A percentile compares a stretch with the other conserved stretches of the same genome.
Evolutionary conservation across 2,888 invertebrate species (phyloP).

Genomic region (Polyommatus icarus): DNA sequence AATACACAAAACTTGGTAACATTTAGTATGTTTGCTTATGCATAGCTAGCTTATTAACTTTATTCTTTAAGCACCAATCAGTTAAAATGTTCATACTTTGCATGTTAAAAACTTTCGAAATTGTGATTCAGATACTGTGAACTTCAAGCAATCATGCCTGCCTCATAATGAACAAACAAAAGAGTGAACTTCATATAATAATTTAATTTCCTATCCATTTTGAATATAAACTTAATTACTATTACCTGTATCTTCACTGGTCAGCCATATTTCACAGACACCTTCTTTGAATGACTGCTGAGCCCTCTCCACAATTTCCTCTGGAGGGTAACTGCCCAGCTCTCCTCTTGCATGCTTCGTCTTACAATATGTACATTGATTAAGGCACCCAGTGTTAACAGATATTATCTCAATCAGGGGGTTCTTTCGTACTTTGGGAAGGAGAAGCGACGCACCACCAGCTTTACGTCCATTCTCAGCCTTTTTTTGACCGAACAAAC

Average conservation of each 20-base stretch:
- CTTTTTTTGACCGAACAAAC: constrained; percentile 88
- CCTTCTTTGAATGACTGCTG: constrained; percentile 93
- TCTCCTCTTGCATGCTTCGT: constrained; percentile 98
- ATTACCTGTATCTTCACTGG: constrained; percentile 96
- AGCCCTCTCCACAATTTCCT: constrained; percentile 93
- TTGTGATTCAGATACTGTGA: too few species aligned
- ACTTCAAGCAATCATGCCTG: too few species aligned
- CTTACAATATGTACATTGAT: constrained; percentile 99
- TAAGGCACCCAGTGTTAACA: constrained; percentile 97
- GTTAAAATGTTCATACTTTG: too few species aligned
- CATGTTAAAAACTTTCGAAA: too few species aligned
- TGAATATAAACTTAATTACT: not conserved
- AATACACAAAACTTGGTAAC: too few species aligned
- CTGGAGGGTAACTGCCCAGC: constrained; percentile 94
- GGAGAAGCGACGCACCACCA: constrained; percentile 91
- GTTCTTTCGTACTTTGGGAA: constrained; percentile 98
- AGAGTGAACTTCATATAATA: too few species aligned
- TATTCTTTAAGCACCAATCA: too few species aligned
- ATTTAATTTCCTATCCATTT: not conserved
- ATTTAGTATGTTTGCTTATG: too few species aligned
- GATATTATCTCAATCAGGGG: constrained; percentile 98
- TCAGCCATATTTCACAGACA: constrained; percentile 97
- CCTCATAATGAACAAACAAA: too few species aligned
- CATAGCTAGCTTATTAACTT: too few species aligned
- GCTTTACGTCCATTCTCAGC: constrained; percentile 88